Evolutionary conservation across 2,113 vertebrate genomes (phyloP), one percentile per base, ranked within the genome.

Genomic region (Oryzias celebensis): DNA sequence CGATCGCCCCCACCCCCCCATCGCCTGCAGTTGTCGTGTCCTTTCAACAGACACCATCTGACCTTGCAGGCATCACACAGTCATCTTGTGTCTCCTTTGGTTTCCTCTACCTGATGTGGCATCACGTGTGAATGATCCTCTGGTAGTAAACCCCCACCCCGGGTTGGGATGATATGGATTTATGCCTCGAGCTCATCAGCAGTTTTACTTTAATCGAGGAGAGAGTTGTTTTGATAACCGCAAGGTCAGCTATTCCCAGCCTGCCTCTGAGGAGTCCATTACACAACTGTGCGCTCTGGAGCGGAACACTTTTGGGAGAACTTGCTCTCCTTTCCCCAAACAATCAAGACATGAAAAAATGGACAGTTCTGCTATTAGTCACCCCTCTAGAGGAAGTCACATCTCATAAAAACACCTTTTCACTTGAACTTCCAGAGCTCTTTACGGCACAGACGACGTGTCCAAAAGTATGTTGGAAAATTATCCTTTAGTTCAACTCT

Each of bases 231-330:
- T 85, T 83, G 86, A 88, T 88, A 89, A 88, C 85, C 65, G 65
- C 78, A 85, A 88, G 88, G 88, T 88, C 89, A 65, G 80, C 85
- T 88, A 91, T 90, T 90, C 85, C 71, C 65, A 76, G 88, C 81
- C 68, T 47, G 77, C 73, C 86, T 80, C 78, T 20, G 65, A 83
- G 82, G 85, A 89, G 83, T 86, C 77, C 73, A 83, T 90, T 90
- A 89, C 89, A 86, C 85, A 82, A 86, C 85, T 86, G 73, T 83
- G 73, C 5, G 54, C 52, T 75, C 59, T 63, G 55, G 54, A 58
- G 72, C 70, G 62, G 63, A 78, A 72, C 81, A 76, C 73, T 80
- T 80, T 78, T 61, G 58, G 76, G 75, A 71, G 80, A 86, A 78
- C 59, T 64, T 13, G 0, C 56, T 68, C 74, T 74, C 67, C 67